Conservation (phyloP, 2,113 vertebrate genomes). For the Lampris megalopsis region DNA sequence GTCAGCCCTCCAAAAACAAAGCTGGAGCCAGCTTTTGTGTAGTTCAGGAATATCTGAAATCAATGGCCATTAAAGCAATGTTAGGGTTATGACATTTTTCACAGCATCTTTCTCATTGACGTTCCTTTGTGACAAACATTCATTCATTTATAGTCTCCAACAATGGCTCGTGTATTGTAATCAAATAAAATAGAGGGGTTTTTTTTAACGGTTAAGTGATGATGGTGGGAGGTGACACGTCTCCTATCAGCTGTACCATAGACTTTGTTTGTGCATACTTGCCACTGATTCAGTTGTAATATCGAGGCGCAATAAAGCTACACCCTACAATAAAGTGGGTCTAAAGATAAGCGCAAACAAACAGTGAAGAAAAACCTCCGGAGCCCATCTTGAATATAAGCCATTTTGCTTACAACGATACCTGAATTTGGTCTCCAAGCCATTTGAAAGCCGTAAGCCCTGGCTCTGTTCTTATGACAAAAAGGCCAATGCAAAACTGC, state of each 20-base stretch:
- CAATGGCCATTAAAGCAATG: neutral
- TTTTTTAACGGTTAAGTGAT: slow-evolving; percentile 5
- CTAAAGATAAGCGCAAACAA: slow-evolving; percentile 50
- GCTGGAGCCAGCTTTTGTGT: slow-evolving; percentile 87
- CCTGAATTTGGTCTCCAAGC: slow-evolving; percentile 93
- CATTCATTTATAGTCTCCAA: slow-evolving; percentile 8
- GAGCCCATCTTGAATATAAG: neutral
- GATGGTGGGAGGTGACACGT: neutral
- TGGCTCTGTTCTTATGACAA: slow-evolving; percentile 91
- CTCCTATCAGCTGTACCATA: neutral
- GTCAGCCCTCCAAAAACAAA: slow-evolving; percentile 92
- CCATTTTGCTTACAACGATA: slow-evolving; percentile 64
- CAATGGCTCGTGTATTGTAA: neutral
- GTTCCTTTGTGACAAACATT: neutral
- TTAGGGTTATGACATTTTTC: neutral
- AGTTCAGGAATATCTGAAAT: slow-evolving; percentile 89
- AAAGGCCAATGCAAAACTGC: slow-evolving; percentile 90
- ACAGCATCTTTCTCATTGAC: too few relatives aligned
- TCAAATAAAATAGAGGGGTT: too few relatives aligned
- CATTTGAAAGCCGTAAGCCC: slow-evolving; percentile 88
- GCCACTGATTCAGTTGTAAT: slow-evolving; percentile 11
- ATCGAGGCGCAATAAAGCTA: slow-evolving; percentile 10
- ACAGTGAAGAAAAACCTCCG: too few relatives aligned
- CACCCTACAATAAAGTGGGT: slow-evolving; percentile 42
- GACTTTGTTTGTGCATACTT: neutral